Conservation (phyloP, 2,797 vertebrate genomes). For the Tokudaia muenninki region DNA sequence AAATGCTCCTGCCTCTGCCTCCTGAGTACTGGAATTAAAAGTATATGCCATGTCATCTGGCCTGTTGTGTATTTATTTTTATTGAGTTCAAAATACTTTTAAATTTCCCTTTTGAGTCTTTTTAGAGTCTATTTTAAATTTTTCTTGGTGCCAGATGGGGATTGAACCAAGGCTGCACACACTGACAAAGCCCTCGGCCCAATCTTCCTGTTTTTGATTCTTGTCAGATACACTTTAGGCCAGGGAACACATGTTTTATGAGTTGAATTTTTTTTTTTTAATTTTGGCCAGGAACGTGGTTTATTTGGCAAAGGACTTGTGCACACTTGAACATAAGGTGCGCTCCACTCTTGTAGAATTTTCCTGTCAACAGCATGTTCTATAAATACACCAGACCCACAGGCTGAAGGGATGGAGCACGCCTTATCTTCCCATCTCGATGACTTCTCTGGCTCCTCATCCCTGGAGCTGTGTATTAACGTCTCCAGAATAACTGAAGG, state of each 20-base stretch:
- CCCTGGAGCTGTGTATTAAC: neutral
- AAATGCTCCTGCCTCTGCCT: neutral
- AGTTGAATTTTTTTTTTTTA: neutral
- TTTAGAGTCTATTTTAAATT: neutral
- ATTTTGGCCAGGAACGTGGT: neutral
- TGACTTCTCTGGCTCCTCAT: neutral
- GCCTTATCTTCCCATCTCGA: neutral
- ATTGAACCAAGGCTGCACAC: neutral
- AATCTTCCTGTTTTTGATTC: neutral
- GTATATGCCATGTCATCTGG: neutral
- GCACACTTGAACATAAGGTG: neutral
- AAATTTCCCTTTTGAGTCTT: neutral
- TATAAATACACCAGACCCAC: neutral
- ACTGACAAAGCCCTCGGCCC: neutral
- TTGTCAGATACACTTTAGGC: neutral
- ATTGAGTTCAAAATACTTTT: neutral
- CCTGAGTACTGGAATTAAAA: neutral
- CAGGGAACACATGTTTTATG: neutral
- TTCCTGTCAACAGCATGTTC: neutral
- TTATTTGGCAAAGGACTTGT: neutral
- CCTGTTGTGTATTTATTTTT: neutral
- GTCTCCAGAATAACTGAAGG: neutral
- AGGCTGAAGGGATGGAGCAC: neutral
- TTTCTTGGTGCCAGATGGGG: neutral
- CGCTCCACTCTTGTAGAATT: neutral